These are phyloP conservation scores for Brenthis ino DNA, from an alignment of 2,888 invertebrate genomes.

Conservation along the genomic window DNA sequence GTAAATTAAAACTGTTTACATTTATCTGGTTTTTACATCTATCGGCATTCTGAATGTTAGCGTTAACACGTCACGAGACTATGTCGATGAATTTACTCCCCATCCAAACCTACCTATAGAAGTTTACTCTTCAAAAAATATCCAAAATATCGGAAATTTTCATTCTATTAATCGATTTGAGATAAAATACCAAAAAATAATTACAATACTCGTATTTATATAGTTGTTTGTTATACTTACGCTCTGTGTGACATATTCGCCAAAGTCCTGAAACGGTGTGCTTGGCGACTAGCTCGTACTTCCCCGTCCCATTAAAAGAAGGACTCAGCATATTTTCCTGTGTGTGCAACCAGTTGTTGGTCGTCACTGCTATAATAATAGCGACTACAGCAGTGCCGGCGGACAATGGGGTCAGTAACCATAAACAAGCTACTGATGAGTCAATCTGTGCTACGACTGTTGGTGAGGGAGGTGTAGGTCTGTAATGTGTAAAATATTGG, in stretches of 20 bases:
- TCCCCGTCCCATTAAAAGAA: conserved; percentile 89
- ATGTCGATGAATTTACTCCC: too few relatives aligned
- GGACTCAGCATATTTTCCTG: conserved; percentile 92
- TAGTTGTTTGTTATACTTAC: conserved; percentile 79
- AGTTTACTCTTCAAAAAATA: too few relatives aligned
- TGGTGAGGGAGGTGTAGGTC: conserved; percentile 75
- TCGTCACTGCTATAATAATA: conserved; percentile 87
- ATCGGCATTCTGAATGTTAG: too few relatives aligned
- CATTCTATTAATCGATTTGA: not conserved
- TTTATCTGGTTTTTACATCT: too few relatives aligned
- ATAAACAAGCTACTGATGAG: conserved; percentile 83
- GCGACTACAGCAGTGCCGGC: conserved; percentile 88
- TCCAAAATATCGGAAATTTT: too few relatives aligned
- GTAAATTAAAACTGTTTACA: too few relatives aligned
- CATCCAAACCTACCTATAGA: too few relatives aligned
- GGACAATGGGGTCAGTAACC: conserved; percentile 84
- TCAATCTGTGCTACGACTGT: conserved; percentile 78
- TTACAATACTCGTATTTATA: too few relatives aligned
- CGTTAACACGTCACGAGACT: too few relatives aligned
- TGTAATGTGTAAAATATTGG: conserved; percentile 42
- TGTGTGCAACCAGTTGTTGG: conserved; percentile 93
- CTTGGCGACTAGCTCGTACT: conserved; percentile 86
- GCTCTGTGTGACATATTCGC: conserved; percentile 90
- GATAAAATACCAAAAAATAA: not conserved
- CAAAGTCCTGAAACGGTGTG: conserved; percentile 91